These are phyloP conservation scores for Platynereis dumerilii DNA, from an alignment of 2,888 invertebrate genomes.

Conservation along the genomic window DNA sequence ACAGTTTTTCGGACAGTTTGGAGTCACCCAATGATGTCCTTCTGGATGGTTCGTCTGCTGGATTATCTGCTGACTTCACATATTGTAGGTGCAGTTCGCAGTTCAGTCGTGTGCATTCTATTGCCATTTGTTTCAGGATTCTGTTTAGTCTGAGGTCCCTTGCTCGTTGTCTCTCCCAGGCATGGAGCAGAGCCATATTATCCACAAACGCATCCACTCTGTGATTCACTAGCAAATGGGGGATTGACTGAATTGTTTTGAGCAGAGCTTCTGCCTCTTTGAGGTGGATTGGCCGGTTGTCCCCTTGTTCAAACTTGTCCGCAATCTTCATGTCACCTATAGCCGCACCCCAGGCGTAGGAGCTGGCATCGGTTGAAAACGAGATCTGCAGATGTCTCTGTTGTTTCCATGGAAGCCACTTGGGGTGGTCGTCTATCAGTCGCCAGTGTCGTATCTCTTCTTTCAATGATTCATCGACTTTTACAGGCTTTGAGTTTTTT, in stretches of 20 bases:
- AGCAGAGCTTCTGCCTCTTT: no score
- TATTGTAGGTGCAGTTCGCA: not conserved
- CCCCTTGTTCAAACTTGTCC: no score
- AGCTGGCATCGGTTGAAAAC: no score
- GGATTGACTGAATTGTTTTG: not conserved
- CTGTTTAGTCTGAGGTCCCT: not conserved
- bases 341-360: no score
- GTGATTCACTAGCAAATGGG: not conserved
- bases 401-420: no score
- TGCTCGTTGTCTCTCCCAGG: not conserved
- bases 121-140: not conserved
- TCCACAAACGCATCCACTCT: not conserved
- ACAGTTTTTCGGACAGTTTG: not conserved
- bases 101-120: no score
- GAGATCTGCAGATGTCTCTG: no score
- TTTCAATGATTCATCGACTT: not conserved
- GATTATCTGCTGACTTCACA: not conserved
- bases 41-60: not conserved
- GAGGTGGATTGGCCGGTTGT: conserved; percentile 5
- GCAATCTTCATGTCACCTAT: no score
- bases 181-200: not conserved
- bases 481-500: not conserved
- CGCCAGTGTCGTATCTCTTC: not conserved
- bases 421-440: no score
- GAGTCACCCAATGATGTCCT: not conserved